Evolutionary conservation across 2,113 vertebrate species (phyloP).

Genomic region (Platysteira castanea): DNA sequence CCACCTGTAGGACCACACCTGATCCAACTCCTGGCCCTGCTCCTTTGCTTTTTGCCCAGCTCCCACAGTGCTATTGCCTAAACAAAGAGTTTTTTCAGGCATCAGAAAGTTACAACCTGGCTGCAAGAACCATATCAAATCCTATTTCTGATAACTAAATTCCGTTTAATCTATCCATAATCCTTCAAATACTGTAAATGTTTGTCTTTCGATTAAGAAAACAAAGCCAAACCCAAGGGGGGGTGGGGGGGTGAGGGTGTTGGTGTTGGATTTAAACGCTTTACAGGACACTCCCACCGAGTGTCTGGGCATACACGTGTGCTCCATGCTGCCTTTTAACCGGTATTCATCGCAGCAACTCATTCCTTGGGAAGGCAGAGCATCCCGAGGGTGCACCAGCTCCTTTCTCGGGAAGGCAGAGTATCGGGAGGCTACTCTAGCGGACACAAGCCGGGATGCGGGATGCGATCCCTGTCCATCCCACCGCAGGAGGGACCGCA

Average conservation of each 20-base stretch:
- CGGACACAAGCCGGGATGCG: background rate
- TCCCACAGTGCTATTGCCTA: background rate
- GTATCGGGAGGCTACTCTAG: too few species aligned
- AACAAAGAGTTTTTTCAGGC: conserved; percentile 24
- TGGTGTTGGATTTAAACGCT: background rate
- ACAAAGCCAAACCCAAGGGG: background rate
- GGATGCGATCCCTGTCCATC: background rate
- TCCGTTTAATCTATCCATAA: conserved; percentile 21
- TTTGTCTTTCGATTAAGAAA: background rate
- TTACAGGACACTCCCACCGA: background rate
- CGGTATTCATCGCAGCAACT: fast-evolving
- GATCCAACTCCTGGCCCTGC: fast-evolving
- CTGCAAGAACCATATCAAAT: background rate
- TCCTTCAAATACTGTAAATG: background rate
- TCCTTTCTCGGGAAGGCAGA: background rate
- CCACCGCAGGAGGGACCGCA: background rate
- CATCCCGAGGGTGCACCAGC: too few species aligned
- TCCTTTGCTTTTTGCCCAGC: background rate
- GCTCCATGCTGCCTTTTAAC: too few species aligned
- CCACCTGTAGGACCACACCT: background rate
- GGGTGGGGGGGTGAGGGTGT: fast-evolving
- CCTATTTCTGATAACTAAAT: conserved; percentile 26
- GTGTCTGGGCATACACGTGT: fast-evolving
- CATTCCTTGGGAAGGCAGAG: background rate
- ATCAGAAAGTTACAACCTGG: background rate